These are phyloP conservation scores for Channa argus DNA, from an alignment of 2,113 vertebrate genomes.

Conservation along the genomic window DNA sequence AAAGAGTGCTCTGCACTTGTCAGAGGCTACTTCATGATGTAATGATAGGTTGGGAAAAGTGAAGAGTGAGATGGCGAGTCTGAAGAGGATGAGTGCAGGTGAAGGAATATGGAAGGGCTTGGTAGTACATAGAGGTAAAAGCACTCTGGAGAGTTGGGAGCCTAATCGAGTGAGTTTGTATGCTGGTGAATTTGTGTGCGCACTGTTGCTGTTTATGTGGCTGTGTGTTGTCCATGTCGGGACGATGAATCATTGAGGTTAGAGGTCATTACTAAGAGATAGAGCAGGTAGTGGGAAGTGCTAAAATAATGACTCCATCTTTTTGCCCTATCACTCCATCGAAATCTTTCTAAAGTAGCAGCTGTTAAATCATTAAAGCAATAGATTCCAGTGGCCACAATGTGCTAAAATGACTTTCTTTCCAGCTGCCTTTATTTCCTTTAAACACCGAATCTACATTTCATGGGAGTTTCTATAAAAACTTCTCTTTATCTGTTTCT, in stretches of 20 bases:
- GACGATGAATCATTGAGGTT: slow-evolving; percentile 69
- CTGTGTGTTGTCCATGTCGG: neutral
- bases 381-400: slow-evolving; percentile 21
- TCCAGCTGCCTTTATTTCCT: neutral
- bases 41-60: slow-evolving; percentile 44
- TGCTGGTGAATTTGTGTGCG: slow-evolving; percentile 25
- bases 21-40: slow-evolving; percentile 45
- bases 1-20: slow-evolving; percentile 34
- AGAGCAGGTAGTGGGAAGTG: slow-evolving; percentile 48
- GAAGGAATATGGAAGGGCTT: slow-evolving; percentile 1
- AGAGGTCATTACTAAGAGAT: slow-evolving; percentile 69
- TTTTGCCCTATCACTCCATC: slow-evolving; percentile 2
- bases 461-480: slow-evolving; percentile 47
- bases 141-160: slow-evolving; percentile 23
- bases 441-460: slow-evolving; percentile 34
- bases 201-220: slow-evolving; percentile 16
- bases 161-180: slow-evolving; percentile 18
- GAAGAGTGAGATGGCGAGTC: slow-evolving; percentile 28
- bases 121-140: slow-evolving; percentile 41
- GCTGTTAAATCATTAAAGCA: slow-evolving; percentile 65
- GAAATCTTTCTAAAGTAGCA: neutral
- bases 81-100: slow-evolving; percentile 23
- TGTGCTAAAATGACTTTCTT: slow-evolving; percentile 62
- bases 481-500: slow-evolving; percentile 17
- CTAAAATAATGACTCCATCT: slow-evolving; percentile 69